phyloP scores from a whole-genome alignment of 2,113 vertebrate genomes.

The Otocyon megalotis region DNA sequence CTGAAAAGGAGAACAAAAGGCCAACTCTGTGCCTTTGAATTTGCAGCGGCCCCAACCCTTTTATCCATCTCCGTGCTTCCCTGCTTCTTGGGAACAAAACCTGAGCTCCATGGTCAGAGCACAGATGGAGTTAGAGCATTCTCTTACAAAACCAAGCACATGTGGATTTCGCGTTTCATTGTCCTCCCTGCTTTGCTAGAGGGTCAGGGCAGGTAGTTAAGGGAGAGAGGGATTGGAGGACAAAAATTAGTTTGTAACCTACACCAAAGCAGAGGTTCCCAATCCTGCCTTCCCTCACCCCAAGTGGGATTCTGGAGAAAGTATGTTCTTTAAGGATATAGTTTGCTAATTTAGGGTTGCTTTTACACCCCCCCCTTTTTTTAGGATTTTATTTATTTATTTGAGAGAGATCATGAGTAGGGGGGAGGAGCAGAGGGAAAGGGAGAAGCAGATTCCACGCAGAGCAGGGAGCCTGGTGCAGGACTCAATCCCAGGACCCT shows the following conservation, averaged over 20 bases:
- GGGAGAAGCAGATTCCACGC: no score
- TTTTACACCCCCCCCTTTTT: neutral
- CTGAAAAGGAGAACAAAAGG: conserved; percentile 69
- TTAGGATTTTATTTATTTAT: no score
- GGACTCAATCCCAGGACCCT: no score
- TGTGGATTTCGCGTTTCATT: conserved; percentile 25
- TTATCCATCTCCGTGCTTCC: conserved; percentile 61
- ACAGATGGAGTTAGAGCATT: neutral
- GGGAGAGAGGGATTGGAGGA: conserved; percentile 24
- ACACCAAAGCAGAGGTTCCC: neutral
- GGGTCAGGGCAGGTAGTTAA: conserved; percentile 29
- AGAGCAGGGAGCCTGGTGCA: no score
- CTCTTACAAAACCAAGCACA: conserved; percentile 30
- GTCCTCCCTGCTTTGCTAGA: conserved; percentile 4
- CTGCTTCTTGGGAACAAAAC: conserved; percentile 67
- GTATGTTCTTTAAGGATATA: neutral
- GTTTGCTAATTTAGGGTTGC: conserved; percentile 25
- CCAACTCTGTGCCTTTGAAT: conserved; percentile 64
- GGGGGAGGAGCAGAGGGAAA: no score
- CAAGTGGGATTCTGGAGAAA: conserved; percentile 3
- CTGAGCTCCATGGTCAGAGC: conserved; percentile 28
- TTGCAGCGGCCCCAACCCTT: conserved; percentile 16
- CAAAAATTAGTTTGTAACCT: conserved; percentile 20
- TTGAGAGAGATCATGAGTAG: no score
- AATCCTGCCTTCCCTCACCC: neutral